Percentiles rank a stretch among this genome's conserved stretches.
These are phyloP conservation scores for Indicator indicator DNA, from an alignment of 2,113 vertebrate species.

Conservation along the genomic window DNA sequence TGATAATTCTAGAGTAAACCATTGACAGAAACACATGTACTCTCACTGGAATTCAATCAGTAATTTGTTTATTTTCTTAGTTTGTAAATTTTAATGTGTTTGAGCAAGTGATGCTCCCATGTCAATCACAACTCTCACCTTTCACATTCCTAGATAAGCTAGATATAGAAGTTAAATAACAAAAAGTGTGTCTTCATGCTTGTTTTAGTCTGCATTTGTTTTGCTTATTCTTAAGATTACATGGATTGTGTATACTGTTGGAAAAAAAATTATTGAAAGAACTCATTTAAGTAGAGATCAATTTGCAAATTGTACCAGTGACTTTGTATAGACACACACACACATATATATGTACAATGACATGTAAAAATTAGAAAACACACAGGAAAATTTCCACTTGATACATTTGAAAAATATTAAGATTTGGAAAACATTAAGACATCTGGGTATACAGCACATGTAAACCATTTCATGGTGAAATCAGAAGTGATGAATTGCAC, in stretches of 20 bases:
- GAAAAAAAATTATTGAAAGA: constrained; percentile 55
- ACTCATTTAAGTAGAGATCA: constrained; percentile 63
- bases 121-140: not conserved
- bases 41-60: not conserved
- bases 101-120: not conserved
- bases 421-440: constrained; percentile 54
- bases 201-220: not conserved
- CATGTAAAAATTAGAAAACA: constrained; percentile 64
- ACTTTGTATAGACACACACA: constrained; percentile 56
- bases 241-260: not conserved
- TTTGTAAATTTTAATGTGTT: not conserved
- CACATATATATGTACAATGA: not conserved
- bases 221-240: not conserved
- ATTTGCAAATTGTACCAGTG: constrained; percentile 7
- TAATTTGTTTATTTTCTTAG: not conserved
- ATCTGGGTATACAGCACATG: constrained; percentile 39
- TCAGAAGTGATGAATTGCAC: constrained; percentile 65
- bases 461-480: constrained; percentile 60
- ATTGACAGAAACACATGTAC: not conserved
- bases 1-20: not conserved
- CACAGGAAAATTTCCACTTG: constrained; percentile 36
- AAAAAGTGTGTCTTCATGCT: constrained; percentile 24
- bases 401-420: constrained; percentile 36
- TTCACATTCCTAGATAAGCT: not conserved
- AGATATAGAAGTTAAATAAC: constrained; percentile 11